Base-by-base conservation (phyloP, 1,140 invertebrate species). In the Camponotus vicinus region DNA sequence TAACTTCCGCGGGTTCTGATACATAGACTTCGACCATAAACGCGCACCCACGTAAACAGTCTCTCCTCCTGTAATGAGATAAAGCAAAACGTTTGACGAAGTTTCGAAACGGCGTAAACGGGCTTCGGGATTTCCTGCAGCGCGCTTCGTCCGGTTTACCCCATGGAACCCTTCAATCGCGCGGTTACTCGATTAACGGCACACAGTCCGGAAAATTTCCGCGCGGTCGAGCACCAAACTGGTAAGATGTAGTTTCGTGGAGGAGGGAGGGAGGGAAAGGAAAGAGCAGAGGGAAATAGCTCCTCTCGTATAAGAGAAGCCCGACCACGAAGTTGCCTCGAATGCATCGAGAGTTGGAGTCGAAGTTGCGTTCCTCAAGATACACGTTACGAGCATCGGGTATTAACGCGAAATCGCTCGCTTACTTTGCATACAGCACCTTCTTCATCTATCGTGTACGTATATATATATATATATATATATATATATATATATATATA, bases 321-420 rank as follows among this genome's bases (percentile, higher is more conserved):
- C 6, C 67, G 9, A 55, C 34, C 77, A 13, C 79, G 3, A 82
- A 82, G 67, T 82, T 73, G 55, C 49, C 59, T 71, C 79, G 40
- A 45, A 27, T 18, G 15, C 37, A 32, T 27, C 27, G 66, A 78
- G 69, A 82, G 66, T 82, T 71, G 49, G 52, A 82, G 66, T 7
- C 52, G 37, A 27, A 82, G 61, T 82, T 71, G 67, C 78, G 78
- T 82, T 82, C 78, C 66, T 82, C 59, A 82, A 82, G 79, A 82
- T 82, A 73, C 37, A 73, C n/a, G 45, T 69, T 79, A 52, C 34
- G 66, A 34, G 66, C 64, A 82, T 82, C 78, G 71, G 49, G 52
- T 82, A 82, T 71, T 67, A 82, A 82, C 66, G 78, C 49, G 52
- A 37, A 13, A 13, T 18, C 37, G 34, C 21, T 9, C 67, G 78